Percentiles rank a stretch among this genome's conserved stretches.
Evolutionary conservation across 2,113 vertebrate species (phyloP).

Genomic region (Paratilapia polleni): DNA sequence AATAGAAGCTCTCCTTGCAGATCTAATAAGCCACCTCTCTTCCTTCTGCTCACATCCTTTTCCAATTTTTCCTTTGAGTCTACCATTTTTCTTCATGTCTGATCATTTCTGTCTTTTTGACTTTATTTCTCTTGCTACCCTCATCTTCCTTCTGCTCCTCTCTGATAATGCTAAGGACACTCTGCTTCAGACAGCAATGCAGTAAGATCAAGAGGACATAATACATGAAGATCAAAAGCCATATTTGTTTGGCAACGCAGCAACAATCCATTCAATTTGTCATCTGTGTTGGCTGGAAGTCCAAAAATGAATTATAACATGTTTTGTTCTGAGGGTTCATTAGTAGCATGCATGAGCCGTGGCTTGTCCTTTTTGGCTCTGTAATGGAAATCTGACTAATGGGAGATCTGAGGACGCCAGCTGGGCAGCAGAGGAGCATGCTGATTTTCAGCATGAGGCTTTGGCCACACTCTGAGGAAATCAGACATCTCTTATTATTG

Average conservation of each 20-base stretch:
- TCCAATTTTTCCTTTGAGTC: not conserved
- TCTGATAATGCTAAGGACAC: constrained; percentile 10
- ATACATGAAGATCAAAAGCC: constrained; percentile 25
- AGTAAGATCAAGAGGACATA: constrained; percentile 20
- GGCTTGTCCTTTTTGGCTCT: constrained; percentile 23
- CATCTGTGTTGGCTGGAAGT: not conserved
- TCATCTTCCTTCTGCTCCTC: constrained; percentile 1
- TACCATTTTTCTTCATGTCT: not conserved
- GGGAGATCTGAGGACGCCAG: constrained; percentile 46
- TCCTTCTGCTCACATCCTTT: not conserved
- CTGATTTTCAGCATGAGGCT: constrained; percentile 28
- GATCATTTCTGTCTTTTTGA: constrained; percentile 8
- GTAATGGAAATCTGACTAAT: constrained; percentile 55
- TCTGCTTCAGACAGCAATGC: not conserved
- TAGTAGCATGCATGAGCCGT: constrained; percentile 14
- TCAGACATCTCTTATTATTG: constrained; percentile 33
- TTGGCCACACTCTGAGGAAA: constrained; percentile 40
- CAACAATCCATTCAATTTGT: constrained; percentile 2
- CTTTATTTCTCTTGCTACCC: not conserved
- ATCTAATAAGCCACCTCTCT: constrained; percentile 15
- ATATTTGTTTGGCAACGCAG: not conserved
- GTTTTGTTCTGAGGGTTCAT: constrained; percentile 40
- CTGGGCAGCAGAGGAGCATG: constrained; percentile 40
- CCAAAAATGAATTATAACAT: constrained; percentile 14
- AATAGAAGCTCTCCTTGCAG: constrained; percentile 15